Percentiles rank a stretch among this genome's conserved stretches.
Conservation (phyloP, 1,140 invertebrate genomes). For the Ceratosolen fusciceps region DNA sequence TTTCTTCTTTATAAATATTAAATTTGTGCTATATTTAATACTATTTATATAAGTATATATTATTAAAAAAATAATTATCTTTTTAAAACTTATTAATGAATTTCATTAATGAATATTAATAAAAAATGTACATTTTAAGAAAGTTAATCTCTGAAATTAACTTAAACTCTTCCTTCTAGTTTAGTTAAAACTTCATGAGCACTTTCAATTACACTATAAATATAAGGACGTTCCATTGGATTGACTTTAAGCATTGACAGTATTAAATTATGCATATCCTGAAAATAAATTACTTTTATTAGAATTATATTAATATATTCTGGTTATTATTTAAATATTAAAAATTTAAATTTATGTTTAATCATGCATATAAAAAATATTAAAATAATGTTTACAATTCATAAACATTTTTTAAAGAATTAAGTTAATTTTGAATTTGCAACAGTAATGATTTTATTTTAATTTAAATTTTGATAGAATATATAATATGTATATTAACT, state of each 20-base stretch:
- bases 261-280: conserved; percentile 82
- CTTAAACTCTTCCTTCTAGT: conserved; percentile 71
- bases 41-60: conserved; percentile 37
- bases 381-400: not conserved
- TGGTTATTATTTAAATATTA: not conserved
- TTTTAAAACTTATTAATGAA: conserved; percentile 25
- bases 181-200: conserved; percentile 73
- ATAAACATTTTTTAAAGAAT: not conserved
- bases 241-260: conserved; percentile 81
- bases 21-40: not conserved
- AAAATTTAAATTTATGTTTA: not conserved
- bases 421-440: too few relatives aligned
- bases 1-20: not conserved
- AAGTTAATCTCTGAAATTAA: conserved; percentile 38
- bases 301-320: conserved; percentile 29
- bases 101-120: not conserved
- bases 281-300: conserved; percentile 55
- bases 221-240: conserved; percentile 82
- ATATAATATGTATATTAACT: too few relatives aligned
- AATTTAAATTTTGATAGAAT: too few relatives aligned
- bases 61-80: not conserved
- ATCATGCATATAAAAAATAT: not conserved
- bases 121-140: conserved; percentile 17
- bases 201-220: conserved; percentile 78
- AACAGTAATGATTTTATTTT: too few relatives aligned